Conservation (phyloP, 2,797 vertebrate genomes). For the Saguinus oedipus region DNA sequence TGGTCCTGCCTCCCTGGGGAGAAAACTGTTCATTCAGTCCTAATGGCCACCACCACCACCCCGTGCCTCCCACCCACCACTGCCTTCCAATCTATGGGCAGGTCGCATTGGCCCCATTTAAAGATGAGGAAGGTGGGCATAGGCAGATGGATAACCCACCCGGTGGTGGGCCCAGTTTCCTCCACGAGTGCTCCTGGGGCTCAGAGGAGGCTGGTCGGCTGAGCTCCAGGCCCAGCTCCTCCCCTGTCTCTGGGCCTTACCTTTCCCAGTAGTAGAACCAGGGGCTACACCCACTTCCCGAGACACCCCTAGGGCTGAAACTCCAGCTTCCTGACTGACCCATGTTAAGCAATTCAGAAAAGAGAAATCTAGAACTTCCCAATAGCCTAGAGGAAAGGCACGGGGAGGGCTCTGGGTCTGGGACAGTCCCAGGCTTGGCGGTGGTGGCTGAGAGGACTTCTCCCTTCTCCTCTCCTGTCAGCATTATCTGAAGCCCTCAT, state of each 20-base stretch:
- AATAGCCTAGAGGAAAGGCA: background rate
- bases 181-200: background rate
- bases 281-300: background rate
- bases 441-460: background rate
- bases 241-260: background rate
- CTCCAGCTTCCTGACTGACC: background rate
- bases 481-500: background rate
- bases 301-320: background rate
- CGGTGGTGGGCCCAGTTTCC: background rate
- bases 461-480: background rate
- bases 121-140: background rate
- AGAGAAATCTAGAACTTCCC: background rate
- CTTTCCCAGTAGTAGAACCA: background rate
- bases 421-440: background rate
- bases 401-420: background rate
- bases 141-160: background rate
- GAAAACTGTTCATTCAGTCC: background rate
- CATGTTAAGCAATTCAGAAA: background rate
- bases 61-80: accelerated
- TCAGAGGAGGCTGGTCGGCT: background rate
- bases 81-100: background rate
- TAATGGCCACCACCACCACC: background rate
- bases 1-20: background rate
- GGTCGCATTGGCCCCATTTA: background rate
- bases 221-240: background rate